These are phyloP conservation scores for Cossypha polioptera DNA, from an alignment of 2,797 vertebrate genomes.

Conservation along the genomic window DNA sequence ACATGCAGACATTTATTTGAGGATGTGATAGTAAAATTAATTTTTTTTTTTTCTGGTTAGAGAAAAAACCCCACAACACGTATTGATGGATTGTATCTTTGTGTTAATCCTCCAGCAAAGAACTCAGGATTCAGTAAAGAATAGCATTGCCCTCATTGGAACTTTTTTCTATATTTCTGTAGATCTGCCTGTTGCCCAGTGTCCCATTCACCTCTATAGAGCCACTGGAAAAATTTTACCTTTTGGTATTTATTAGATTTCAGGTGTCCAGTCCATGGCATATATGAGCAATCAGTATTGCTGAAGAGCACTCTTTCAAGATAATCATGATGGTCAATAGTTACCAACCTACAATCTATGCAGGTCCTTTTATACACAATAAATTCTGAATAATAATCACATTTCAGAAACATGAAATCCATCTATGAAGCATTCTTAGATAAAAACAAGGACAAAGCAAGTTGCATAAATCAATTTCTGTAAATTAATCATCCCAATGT, in stretches of 20 bases:
- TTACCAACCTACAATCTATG: not conserved
- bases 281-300: not conserved
- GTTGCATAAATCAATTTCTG: not conserved
- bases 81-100: not conserved
- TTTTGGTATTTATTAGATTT: not conserved
- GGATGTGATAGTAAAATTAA: not conserved
- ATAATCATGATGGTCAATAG: not conserved
- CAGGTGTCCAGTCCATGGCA: not conserved
- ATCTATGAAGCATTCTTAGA: not conserved
- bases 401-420: not conserved
- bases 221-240: not conserved
- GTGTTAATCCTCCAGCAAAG: not conserved
- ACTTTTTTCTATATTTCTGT: not conserved
- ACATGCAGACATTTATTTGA: not conserved
- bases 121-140: not conserved
- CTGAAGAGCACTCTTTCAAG: not conserved
- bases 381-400: not conserved
- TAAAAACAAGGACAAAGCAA: not conserved
- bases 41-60: not conserved
- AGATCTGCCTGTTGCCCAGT: not conserved
- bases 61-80: accelerated
- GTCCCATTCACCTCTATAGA: not conserved
- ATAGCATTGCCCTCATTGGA: not conserved
- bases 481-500: accelerated
- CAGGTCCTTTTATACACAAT: not conserved